These are phyloP conservation scores for Dufourea novaeangliae DNA, from an alignment of 1,140 invertebrate species.

Conservation along the genomic window DNA sequence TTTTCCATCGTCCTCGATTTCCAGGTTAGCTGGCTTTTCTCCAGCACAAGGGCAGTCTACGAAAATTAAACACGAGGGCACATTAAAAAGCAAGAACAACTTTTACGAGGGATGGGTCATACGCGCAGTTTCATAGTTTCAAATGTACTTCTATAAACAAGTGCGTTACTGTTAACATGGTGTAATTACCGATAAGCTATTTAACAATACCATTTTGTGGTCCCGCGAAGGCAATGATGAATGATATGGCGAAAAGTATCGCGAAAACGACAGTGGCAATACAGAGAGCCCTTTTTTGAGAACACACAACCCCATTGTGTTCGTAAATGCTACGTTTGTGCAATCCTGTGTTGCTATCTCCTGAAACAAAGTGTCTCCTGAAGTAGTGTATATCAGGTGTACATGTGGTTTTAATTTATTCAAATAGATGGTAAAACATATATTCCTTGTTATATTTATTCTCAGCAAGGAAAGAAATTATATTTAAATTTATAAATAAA, in stretches of 20 bases:
- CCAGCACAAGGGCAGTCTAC: slow-evolving; percentile 88
- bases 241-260: slow-evolving; percentile 90
- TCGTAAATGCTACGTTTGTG: slow-evolving; percentile 89
- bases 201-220: slow-evolving; percentile 85
- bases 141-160: neutral
- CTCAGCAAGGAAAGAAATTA: too few species aligned
- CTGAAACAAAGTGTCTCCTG: slow-evolving; percentile 79
- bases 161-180: neutral
- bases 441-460: neutral
- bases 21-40: slow-evolving; percentile 85
- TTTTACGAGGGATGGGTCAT: neutral
- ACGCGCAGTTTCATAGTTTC: neutral
- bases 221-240: slow-evolving; percentile 94
- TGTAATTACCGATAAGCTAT: neutral
- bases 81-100: neutral
- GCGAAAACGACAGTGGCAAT: slow-evolving; percentile 90
- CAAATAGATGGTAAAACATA: neutral
- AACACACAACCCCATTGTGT: slow-evolving; percentile 91
- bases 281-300: slow-evolving; percentile 90
- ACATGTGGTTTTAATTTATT: neutral
- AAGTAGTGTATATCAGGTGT: neutral
- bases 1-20: slow-evolving; percentile 84
- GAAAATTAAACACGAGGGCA: slow-evolving; percentile 1
- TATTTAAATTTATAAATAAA: neutral
- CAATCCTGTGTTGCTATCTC: slow-evolving; percentile 86